Base-by-base conservation (phyloP, 23 tunicate genomes). In the Botrylloides violaceus region DNA sequence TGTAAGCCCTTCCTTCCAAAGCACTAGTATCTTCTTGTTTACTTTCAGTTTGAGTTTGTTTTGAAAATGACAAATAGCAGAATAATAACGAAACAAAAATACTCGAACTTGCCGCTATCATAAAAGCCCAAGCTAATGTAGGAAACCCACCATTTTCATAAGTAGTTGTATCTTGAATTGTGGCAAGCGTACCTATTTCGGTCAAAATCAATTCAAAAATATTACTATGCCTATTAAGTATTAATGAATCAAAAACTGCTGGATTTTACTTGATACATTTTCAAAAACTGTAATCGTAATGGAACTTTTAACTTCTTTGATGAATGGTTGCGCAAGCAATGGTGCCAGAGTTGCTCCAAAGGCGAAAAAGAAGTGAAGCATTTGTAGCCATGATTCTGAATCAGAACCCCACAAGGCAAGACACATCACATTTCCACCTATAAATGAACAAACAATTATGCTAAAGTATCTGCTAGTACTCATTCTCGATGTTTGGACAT, bases 351-450 rank as follows among this genome's bases (percentile, higher is more conserved):
- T 77, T 7, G 94, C 83, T 2, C 94, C 94, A 26, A 85, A 47
- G 4, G 94, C 84, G 68, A 85, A 85, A n/a, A 59, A 85, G 77
- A 85, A 85, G 49, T 85, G 94, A 34, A 85, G 63, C 35, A 73
- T 49, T 34, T 85, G 94, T 83, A 85, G 79, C 71, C 48, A 85
- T 7, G 94, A 83, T 23, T 75, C 94, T 29, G 94, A 85, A 60
- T 79, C 71, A 38, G 66, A 76, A 9, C 94, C 94, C 94, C 94
- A 85, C 34, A 63, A 75, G 58, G 71, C 48, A 31, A 85, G 66
- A 59, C 94, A 85, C 76, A 85, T 30, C 15, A 85, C 94, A 85
- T 85, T 85, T 27, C 94, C 96, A 77, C 86, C 96, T 88, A 49
- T 3, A 81, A 64, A 36, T 47, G 23, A 7, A 43, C 15, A 43